Base-by-base conservation (phyloP, 2,797 vertebrate species). In the Characodon lateralis region DNA sequence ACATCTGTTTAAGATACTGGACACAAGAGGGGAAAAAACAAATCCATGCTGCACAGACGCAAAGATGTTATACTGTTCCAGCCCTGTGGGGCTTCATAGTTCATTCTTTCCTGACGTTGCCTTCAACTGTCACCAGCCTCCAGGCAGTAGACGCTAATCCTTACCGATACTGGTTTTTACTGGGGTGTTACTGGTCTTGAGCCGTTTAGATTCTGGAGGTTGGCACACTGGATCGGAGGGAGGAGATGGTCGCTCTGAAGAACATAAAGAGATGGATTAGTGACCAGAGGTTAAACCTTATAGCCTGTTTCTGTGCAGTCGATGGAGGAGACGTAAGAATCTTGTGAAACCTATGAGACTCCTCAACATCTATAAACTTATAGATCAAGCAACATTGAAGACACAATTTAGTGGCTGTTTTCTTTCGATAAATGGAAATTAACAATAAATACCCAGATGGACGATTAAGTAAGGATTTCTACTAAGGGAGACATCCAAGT, bases 131-230 rank as follows among this genome's bases (percentile, higher is more conserved):
- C 39, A 43, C 41, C 63, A 65, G 46, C 51, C 48, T n/a, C 71
- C 50, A 82, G 26, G 41, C 35, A 71, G 51, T 22, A 7, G 43
- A 68, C 71, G 24, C 76, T 91, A 90, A 56, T 72, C 77, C 77
- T 89, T 55, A 43, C 74, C 31, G 80, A 9, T 22, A 14, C 61
- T 65, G 77, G 69, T 80, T 43, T 88, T 87, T 53, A 71, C 78
- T 10, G 83, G 8, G 0, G 79, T 5, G 48, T 93, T 93, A 9
- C 92, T 89, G 28, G 92, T 96, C 89, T 96, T 97, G 58, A 95
- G 88, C 31, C 97, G 95, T 88, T 99, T 99, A 0, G 95, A 89
- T 66, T 97, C 95, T 39, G 96, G 97, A 18, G 97, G 93, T 74
- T 95, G 95, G 88, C 95, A 96, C 28, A 91, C 90, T 2, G 92